These are phyloP conservation scores for Aspidiotus rigidus DNA, from an alignment of 2,888 invertebrate genomes.

Conservation along the genomic window DNA sequence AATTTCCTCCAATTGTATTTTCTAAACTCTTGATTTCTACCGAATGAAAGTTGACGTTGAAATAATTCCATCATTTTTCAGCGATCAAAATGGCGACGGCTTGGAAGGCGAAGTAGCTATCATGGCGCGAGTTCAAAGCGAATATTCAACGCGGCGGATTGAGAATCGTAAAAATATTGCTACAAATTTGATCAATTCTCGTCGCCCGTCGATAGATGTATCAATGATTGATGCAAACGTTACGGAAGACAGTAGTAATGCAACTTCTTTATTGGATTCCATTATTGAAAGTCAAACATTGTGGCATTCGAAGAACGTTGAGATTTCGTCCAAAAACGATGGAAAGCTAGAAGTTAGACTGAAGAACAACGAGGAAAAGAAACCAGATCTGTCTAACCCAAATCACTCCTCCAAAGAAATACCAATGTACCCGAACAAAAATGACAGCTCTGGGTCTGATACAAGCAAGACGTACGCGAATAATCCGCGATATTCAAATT, in stretches of 20 bases:
- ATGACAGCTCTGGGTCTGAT: conserved; percentile 9
- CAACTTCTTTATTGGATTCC: conserved; percentile 11
- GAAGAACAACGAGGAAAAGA: conserved; percentile 16
- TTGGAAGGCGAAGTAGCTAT: conserved; percentile 26
- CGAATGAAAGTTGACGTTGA: background rate
- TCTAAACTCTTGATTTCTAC: background rate
- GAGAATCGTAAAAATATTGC: conserved; percentile 25
- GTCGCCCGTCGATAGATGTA: background rate
- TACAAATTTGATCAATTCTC: conserved; percentile 7
- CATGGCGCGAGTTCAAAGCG: conserved; percentile 24
- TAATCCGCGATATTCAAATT: conserved; percentile 19
- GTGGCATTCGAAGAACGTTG: conserved; percentile 28
- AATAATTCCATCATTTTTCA: conserved; percentile 8
- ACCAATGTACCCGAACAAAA: conserved; percentile 23
- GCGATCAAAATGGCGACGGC: conserved; percentile 9
- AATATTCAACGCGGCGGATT: conserved; percentile 20
- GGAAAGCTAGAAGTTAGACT: conserved; percentile 18
- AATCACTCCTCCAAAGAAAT: conserved; percentile 26
- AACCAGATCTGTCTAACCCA: conserved; percentile 23
- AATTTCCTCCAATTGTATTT: background rate
- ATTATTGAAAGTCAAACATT: conserved; percentile 27
- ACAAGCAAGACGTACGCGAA: conserved; percentile 19
- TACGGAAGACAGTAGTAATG: background rate
- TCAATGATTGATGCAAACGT: background rate
- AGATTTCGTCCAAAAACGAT: conserved; percentile 20